phyloP scores from a whole-genome alignment of 2,888 invertebrate species.

The Drosophila bunnanda region DNA sequence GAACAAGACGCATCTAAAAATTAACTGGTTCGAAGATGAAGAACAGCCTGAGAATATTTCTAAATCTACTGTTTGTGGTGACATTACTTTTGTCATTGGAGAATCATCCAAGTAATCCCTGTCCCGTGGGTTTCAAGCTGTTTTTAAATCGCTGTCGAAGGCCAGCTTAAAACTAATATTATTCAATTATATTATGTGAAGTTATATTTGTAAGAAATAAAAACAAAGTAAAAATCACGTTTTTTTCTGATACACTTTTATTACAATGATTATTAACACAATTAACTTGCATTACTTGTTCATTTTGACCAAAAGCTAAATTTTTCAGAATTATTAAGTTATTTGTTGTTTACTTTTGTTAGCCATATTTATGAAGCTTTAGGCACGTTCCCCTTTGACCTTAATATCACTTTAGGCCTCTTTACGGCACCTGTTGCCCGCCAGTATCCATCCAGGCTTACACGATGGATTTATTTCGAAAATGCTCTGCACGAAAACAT shows the following conservation, averaged over 20 bases:
- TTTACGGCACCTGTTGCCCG: not conserved
- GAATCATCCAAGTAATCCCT: not conserved
- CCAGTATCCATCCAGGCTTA: not conserved
- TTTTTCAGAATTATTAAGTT: not conserved
- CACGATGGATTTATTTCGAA: slow-evolving; percentile 6
- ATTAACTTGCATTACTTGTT: not conserved
- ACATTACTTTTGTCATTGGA: slow-evolving; percentile 3
- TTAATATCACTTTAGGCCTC: not conserved
- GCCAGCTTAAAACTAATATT: slow-evolving; percentile 1
- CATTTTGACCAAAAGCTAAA: not conserved
- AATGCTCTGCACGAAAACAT: slow-evolving; percentile 24
- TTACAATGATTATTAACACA: not conserved
- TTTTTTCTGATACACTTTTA: not conserved
- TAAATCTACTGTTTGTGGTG: not conserved
- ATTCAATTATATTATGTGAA: not conserved
- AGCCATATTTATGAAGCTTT: not conserved
- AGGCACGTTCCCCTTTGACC: slow-evolving; percentile 11
- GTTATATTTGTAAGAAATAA: not conserved
- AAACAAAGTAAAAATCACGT: not conserved
- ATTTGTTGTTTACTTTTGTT: not conserved
- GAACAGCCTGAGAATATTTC: not conserved
- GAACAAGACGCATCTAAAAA: slow-evolving; percentile 2
- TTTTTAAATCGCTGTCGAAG: slow-evolving; percentile 11
- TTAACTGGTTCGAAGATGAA: not conserved
- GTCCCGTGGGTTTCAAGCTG: slow-evolving; percentile 5